Evolutionary conservation across 2,113 vertebrate species (phyloP), one percentile per base, ranked within the genome.

Genomic region (Grus americana): DNA sequence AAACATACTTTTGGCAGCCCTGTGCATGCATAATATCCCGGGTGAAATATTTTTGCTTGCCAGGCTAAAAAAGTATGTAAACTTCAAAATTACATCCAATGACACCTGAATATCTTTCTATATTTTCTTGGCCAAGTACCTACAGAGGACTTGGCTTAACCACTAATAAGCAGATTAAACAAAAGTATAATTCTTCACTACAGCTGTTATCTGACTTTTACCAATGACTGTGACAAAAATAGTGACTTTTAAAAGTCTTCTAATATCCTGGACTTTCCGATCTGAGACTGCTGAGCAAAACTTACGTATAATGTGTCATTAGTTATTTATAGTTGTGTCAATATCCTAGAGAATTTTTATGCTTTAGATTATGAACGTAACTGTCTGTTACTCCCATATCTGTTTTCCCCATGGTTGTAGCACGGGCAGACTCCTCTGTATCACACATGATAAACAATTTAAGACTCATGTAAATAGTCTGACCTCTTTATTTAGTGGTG

Each of bases 31-130:
- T 94, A 93, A 90, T 95, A 93, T 91, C 62, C 29, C 94, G 89
- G 91, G 74, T 86, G 91, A 95, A 96, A 97, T 96, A 93, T 92
- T 96, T 97, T 93, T 95, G 26, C 91, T 96, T 96, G 80, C 94
- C 95, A 95, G 95, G 74, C 87, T 96, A 95, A 92, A 97, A 95
- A 95, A 94, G 80, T 95, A 81, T 95, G 91, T 95, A 95, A 96
- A 96, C 94, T 92, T 92, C 92, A 90, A 90, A 95, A 92, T 58
- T 93, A 2, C 42, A 74, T 95, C 58, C 54, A 93, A 12, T 86
- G 83, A 91, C 70, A 94, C 89, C 86, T 91, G 78, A 92, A 76
- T 86, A 87, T 73, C 24, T 79, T 86, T 58, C 78, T 90, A 2
- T 46, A 63, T 89, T 92, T 80, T 93, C 40, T 81, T 91, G 47